Evolutionary conservation across 2,888 invertebrate genomes (phyloP), one percentile per base, ranked within the genome.

Genomic region (Lamellibrachia satsuma): DNA sequence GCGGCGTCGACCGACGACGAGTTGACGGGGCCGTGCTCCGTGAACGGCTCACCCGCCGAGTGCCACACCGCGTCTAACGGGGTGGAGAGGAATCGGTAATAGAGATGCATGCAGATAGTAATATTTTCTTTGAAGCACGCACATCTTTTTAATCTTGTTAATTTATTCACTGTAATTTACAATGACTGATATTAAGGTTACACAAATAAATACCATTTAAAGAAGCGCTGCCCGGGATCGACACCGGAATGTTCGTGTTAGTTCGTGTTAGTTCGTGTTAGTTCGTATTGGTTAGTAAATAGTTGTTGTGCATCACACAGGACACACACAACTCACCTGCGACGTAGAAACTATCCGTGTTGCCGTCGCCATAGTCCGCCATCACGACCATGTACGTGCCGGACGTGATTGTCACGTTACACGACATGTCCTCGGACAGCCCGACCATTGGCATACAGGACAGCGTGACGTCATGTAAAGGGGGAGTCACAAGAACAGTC

Each of bases 401-500:
- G n/a, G 94, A 93, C 27, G 93, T 93, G 0, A 96, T 93, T 1
- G 94, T 94, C 7, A 95, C 94, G 8, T 94, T 94, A 93, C 96
- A 96, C 52, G 93, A 90, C 7, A 95, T 94, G 11, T 95, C 94
- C 51, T 95, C 95, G 92, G 94, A 95, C 0, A 96, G 95, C 39
- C 95, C 96, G 91, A 95, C 95, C 57, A 94, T 94, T 0, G 93
- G 91, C 0, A 96, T 95, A 93, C 96, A 96, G 0, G 92, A 93
- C 52, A 96, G 93, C 0, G 93, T 93, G 7, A 95, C 93, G 11
- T 93, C 93, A 22, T 93, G 93, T 2, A 95, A 95, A 3, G 94
- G 95, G 3, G 95, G 94, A 57, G 95, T 94, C 0, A 96, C 95
- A 52, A 94, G 92, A 11, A 96, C 95, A 1, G 94, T 94, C 27